Evolutionary conservation across 2,797 vertebrate genomes (phyloP), one percentile per base, ranked within the genome.

Genomic region (Xerus rutilus): DNA sequence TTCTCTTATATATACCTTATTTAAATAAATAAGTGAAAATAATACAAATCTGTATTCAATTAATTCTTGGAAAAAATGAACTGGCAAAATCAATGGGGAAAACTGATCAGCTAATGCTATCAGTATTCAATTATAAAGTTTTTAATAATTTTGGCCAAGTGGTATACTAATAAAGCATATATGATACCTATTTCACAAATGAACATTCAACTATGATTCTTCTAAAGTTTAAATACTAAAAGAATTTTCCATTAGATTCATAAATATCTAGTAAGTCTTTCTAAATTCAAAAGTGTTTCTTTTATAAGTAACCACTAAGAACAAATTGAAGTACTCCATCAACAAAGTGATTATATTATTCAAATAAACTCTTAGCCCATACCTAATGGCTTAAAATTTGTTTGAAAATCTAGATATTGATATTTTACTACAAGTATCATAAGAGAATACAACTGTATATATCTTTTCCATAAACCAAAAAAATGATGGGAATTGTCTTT

Each of bases 391-490:
- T 93, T 84, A 86, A 93, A 43, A 86, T 78, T 62, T 88, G 47
- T 59, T 90, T 92, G 20, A 95, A 90, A 96, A 85, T 91, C 47
- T 92, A 91, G 76, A 76, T 65, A 89, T 0, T 72, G 69, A 72
- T 62, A 89, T 74, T 94, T 90, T 89, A 81, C 5, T 91, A 10
- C 18, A 93, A 94, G 74, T 21, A 94, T 83, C 6, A 86, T 12
- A 95, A 43, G 23, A 62, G 35, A 95, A 82, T 17, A 84, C 32
- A 84, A 85, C 9, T 90, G 43, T 69, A 39, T 9, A 25, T 25
- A 62, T 72, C 25, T 92, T 95, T 95, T 87, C 43, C 43, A 96
- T 76, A 93, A 97, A 20, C 93, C 39, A 95, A 86, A 84, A 98
- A 97, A 96, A 86, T 18, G 14, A 93, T 78, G 57, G 84, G 10